Percentiles rank a stretch among this genome's conserved stretches.
Conservation (phyloP, 2,113 vertebrate species). For the Prionailurus bengalensis region DNA sequence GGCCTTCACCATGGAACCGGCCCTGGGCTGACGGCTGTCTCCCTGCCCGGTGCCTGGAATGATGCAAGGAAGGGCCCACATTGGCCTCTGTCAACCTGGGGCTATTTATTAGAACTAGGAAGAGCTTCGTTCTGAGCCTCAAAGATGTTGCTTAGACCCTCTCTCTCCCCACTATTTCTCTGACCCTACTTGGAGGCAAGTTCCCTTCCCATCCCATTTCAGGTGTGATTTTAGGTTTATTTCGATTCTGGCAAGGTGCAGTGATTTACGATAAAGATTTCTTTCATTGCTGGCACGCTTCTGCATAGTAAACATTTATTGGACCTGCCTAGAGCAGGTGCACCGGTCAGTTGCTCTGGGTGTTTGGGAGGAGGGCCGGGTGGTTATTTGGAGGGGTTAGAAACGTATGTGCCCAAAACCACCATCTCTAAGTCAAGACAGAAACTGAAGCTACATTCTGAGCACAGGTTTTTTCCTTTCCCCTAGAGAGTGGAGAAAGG, state of each 20-base stretch:
- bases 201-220: not conserved
- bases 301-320: not conserved
- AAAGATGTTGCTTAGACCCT: constrained; percentile 56
- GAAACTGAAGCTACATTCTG: not conserved
- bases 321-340: not conserved
- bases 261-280: no score
- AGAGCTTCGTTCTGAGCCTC: constrained; percentile 61
- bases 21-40: constrained; percentile 79
- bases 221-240: not conserved
- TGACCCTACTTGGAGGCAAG: not conserved
- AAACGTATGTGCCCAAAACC: not conserved
- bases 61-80: constrained; percentile 71
- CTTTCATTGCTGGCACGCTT: not conserved
- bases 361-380: not conserved
- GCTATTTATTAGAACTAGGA: constrained; percentile 73
- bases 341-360: not conserved
- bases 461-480: not conserved
- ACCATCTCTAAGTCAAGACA: not conserved
- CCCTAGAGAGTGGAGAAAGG: not conserved
- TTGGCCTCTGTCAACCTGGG: constrained; percentile 72
- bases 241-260: not conserved
- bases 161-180: not conserved
- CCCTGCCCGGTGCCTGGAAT: constrained; percentile 76
- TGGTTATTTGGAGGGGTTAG: no score
- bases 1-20: constrained; percentile 80